These are phyloP conservation scores for Propithecus coquereli DNA, from an alignment of 2,113 vertebrate species.

Conservation along the genomic window DNA sequence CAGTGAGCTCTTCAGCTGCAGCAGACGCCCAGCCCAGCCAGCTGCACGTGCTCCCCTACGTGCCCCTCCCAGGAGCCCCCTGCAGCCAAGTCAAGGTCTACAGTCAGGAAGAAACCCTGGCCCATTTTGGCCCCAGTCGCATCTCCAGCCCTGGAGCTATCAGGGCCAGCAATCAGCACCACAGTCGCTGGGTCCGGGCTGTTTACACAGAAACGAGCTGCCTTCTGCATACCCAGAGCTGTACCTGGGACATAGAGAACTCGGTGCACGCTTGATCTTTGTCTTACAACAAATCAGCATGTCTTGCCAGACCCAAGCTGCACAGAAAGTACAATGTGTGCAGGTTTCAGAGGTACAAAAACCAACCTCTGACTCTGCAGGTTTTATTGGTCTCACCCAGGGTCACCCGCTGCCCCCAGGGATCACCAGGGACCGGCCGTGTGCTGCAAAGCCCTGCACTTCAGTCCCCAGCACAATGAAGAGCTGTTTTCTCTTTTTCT, in stretches of 20 bases:
- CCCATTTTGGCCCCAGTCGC: not conserved
- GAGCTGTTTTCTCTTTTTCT: not conserved
- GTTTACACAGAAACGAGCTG: not conserved
- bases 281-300: slow-evolving; percentile 4
- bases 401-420: slow-evolving; percentile 32
- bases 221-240: not conserved
- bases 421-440: slow-evolving; percentile 10
- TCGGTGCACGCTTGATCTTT: not conserved
- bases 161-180: not conserved
- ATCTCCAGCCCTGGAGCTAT: not conserved
- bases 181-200: not conserved
- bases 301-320: not conserved
- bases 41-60: not conserved
- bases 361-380: slow-evolving; percentile 37
- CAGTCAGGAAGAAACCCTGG: not conserved
- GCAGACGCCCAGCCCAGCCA: not conserved
- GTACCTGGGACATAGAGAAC: not conserved
- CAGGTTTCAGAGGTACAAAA: slow-evolving; percentile 41
- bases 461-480: slow-evolving; percentile 8
- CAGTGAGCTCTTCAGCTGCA: not conserved
- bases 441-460: slow-evolving; percentile 41
- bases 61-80: not conserved
- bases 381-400: slow-evolving; percentile 56
- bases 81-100: not conserved
- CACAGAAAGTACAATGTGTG: not conserved